Evolutionary conservation across 2,888 invertebrate genomes (phyloP).

Genomic region (Margaritifera margaritifera): DNA sequence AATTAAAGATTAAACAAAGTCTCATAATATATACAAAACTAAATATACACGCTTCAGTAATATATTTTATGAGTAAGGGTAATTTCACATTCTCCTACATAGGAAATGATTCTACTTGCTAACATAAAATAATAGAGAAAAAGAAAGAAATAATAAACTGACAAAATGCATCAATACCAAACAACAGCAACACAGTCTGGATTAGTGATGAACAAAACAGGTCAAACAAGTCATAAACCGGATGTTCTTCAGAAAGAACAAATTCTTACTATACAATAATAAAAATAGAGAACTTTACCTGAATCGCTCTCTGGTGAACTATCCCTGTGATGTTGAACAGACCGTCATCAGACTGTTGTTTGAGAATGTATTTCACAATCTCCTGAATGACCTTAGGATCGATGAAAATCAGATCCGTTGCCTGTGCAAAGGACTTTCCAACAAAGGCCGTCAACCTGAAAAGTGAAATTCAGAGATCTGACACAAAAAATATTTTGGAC

Average conservation of each 20-base stretch:
- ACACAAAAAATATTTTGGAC: no score
- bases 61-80: no score
- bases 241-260: no score
- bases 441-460: slow-evolving; percentile 89
- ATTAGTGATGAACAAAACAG: not conserved
- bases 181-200: no score
- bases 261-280: not conserved
- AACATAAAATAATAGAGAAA: no score
- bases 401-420: slow-evolving; percentile 78
- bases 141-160: no score
- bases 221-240: not conserved
- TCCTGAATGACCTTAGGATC: slow-evolving; percentile 79
- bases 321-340: slow-evolving; percentile 83
- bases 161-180: no score
- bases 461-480: not conserved
- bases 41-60: no score
- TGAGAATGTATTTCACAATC: slow-evolving; percentile 83
- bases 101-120: no score
- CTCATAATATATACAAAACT: no score
- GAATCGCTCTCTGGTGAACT: slow-evolving; percentile 81
- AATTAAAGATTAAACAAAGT: no score
- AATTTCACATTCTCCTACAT: no score
- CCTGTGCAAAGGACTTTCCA: slow-evolving; percentile 82
- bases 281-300: slow-evolving; percentile 65
- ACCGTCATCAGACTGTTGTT: slow-evolving; percentile 82